Conservation (phyloP, 1,140 invertebrate genomes). For the Rhyacophila brunnea region DNA sequence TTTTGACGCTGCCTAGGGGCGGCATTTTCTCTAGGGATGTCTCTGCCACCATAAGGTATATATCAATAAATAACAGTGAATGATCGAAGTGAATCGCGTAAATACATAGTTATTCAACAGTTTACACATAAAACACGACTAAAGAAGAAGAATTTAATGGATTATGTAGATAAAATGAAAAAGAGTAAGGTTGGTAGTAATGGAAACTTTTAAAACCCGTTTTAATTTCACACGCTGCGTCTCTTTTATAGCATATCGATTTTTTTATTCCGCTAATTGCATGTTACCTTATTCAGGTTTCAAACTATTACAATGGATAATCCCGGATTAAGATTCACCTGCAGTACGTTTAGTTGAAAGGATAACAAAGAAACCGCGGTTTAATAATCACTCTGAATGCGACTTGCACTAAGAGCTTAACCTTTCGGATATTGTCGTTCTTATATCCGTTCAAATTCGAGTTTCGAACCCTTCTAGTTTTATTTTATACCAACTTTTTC, state of each 20-base stretch:
- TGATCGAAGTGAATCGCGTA: too few relatives aligned
- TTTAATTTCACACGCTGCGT: constrained; percentile 33
- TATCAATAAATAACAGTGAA: too few relatives aligned
- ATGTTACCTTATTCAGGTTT: constrained; percentile 4
- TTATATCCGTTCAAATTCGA: constrained; percentile 32
- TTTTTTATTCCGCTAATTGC: constrained; percentile 35
- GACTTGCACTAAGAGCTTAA: constrained; percentile 13
- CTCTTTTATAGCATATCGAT: constrained; percentile 24
- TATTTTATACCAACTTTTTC: background rate
- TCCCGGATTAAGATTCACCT: constrained; percentile 17
- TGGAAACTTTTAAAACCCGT: background rate
- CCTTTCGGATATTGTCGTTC: constrained; percentile 28
- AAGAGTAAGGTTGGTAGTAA: background rate
- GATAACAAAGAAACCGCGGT: constrained; percentile 6
- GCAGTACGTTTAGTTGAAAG: constrained; percentile 6
- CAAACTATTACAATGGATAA: constrained; percentile 8
- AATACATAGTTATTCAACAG: too few relatives aligned
- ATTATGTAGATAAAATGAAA: background rate
- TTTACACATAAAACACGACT: too few relatives aligned
- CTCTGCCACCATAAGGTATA: too few relatives aligned
- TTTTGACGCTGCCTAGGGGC: too few relatives aligned
- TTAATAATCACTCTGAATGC: constrained; percentile 28
- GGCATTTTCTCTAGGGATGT: too few relatives aligned
- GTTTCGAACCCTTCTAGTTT: constrained; percentile 1
- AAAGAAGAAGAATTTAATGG: background rate